Evolutionary conservation across 2,888 invertebrate genomes (phyloP).

Genomic region (Sepiola atlantica): DNA sequence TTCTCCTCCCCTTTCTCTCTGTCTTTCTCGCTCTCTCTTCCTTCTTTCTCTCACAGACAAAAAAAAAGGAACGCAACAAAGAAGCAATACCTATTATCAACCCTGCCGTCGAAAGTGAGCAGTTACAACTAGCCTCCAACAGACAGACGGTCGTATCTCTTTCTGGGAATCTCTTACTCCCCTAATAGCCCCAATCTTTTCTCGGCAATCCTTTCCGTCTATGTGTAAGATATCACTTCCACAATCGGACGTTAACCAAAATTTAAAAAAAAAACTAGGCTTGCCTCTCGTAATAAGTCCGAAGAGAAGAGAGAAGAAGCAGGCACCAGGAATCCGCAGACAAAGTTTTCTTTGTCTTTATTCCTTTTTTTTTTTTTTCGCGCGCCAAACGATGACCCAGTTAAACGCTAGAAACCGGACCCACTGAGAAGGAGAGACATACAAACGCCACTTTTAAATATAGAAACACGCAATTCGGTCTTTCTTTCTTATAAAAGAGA

Average conservation of each 20-base stretch:
- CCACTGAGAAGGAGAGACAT: not conserved
- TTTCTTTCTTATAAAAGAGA: not conserved
- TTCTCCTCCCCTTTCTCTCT: not conserved
- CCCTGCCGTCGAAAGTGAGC: not conserved
- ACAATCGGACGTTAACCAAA: not conserved
- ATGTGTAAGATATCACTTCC: not conserved
- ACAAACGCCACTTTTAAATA: too few species aligned
- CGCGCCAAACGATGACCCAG: not conserved
- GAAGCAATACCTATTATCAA: too few species aligned
- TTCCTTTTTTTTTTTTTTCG: not conserved
- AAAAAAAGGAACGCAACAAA: too few species aligned
- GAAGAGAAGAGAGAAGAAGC: not conserved
- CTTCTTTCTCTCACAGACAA: not conserved
- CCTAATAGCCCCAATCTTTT: not conserved
- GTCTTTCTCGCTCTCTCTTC: constrained; percentile 47
- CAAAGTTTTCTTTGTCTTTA: not conserved
- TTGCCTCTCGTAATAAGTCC: not conserved
- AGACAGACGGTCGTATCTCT: not conserved
- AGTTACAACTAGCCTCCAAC: not conserved
- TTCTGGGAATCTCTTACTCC: not conserved
- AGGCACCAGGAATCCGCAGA: not conserved
- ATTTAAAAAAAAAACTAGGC: not conserved
- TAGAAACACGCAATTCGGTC: not conserved
- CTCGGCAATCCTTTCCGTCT: not conserved
- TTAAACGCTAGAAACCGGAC: not conserved